Conservation (phyloP, 2,113 vertebrate genomes). For the Microcebus ravelobensis region DNA sequence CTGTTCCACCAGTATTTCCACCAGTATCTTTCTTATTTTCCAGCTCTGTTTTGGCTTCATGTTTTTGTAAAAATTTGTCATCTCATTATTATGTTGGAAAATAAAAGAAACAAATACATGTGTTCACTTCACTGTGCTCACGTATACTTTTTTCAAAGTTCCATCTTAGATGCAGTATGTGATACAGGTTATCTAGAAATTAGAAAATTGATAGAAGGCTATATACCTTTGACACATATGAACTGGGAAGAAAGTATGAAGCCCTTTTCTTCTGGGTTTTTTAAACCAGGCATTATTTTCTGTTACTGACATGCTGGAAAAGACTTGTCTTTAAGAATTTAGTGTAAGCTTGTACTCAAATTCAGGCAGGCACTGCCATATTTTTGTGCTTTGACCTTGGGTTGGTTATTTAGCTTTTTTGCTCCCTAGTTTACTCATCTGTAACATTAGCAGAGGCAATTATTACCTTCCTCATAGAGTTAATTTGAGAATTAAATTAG, state of each 20-base stretch:
- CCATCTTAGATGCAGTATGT: neutral
- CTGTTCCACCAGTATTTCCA: neutral
- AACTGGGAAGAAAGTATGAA: neutral
- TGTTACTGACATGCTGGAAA: neutral
- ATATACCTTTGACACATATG: neutral
- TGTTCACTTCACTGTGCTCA: neutral
- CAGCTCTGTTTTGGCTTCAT: neutral
- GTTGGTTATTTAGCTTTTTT: slow-evolving; percentile 49
- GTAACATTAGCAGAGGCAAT: neutral
- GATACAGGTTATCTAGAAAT: neutral
- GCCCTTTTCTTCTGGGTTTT: neutral
- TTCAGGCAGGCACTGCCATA: neutral
- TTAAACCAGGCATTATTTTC: neutral
- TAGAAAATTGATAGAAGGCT: neutral
- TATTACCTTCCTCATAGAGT: neutral
- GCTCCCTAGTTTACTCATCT: neutral
- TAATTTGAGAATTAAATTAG: slow-evolving; percentile 22
- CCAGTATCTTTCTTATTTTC: neutral
- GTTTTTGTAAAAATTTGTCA: neutral
- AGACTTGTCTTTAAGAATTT: neutral
- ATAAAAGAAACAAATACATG: neutral
- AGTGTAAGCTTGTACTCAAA: neutral
- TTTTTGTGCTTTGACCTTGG: neutral
- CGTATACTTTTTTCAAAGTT: slow-evolving; percentile 4
- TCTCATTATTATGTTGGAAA: neutral